A percentile compares a stretch with the other conserved stretches of the same genome.
phyloP scores from a whole-genome alignment of 2,797 vertebrate species.

The Poecile montanus region DNA sequence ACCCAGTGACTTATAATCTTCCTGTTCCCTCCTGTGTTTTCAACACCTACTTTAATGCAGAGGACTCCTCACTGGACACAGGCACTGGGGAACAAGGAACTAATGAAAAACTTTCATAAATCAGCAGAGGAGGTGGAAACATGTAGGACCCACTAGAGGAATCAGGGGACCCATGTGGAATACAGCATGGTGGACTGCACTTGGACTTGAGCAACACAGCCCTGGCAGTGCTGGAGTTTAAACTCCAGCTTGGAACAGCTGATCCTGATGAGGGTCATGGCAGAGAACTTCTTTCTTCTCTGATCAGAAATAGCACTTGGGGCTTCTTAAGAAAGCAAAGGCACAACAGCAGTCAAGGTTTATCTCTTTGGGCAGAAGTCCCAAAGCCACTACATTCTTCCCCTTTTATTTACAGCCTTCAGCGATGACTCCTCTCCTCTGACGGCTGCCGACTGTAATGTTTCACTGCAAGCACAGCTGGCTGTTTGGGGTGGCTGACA shows the following conservation, averaged over 20 bases:
- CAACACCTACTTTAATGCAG: neutral
- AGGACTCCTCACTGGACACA: neutral
- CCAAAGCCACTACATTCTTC: constrained; percentile 3
- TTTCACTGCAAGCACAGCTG: neutral
- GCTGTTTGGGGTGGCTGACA: neutral
- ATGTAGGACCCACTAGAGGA: neutral
- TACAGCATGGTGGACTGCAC: fast-evolving
- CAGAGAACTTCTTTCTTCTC: neutral
- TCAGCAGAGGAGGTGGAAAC: neutral
- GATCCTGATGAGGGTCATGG: neutral
- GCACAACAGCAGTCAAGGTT: neutral
- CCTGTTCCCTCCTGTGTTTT: neutral
- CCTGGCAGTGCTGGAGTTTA: neutral
- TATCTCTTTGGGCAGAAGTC: neutral
- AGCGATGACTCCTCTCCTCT: fast-evolving
- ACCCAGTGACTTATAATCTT: neutral
- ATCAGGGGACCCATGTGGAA: fast-evolving
- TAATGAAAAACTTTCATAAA: neutral
- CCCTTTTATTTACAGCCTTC: neutral
- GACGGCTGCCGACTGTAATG: neutral
- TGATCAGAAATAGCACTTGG: neutral
- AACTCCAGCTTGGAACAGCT: neutral
- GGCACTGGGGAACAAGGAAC: neutral
- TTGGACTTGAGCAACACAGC: neutral
- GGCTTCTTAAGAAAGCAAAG: neutral